These are phyloP conservation scores for Latrodectus hesperus DNA, from an alignment of 2,888 invertebrate genomes.

Conservation along the genomic window DNA sequence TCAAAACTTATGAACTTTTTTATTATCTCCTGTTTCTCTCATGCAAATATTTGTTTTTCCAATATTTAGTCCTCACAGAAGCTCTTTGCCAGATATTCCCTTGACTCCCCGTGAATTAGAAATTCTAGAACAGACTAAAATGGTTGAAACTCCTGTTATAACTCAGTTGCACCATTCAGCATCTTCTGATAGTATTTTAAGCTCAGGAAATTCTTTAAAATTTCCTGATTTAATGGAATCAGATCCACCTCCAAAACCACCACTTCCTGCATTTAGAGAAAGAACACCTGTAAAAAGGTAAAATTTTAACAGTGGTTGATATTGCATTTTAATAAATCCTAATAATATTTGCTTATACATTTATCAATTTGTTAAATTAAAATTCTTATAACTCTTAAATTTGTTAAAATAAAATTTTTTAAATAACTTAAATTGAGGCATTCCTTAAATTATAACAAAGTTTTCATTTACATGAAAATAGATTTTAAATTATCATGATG, in stretches of 20 bases:
- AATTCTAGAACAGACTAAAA: slow-evolving; percentile 74
- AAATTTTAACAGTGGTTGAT: not conserved
- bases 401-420: not conserved
- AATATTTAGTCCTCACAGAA: slow-evolving; percentile 63
- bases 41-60: too few species aligned
- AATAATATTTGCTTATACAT: not conserved
- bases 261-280: slow-evolving; percentile 80
- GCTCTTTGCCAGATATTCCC: slow-evolving; percentile 75
- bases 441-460: not conserved
- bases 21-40: not conserved
- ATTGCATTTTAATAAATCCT: not conserved
- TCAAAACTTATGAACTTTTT: not conserved
- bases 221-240: slow-evolving; percentile 48
- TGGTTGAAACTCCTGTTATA: slow-evolving; percentile 53
- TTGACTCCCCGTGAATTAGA: slow-evolving; percentile 75
- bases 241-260: slow-evolving; percentile 86
- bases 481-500: too few species aligned
- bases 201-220: slow-evolving; percentile 67
- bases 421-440: not conserved
- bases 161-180: slow-evolving; percentile 71
- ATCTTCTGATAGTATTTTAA: slow-evolving; percentile 73
- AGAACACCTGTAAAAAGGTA: slow-evolving; percentile 48
- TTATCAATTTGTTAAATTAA: not conserved
- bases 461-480: too few species aligned
- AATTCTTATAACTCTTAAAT: not conserved